A percentile compares a stretch with the other conserved stretches of the same genome.
These are phyloP conservation scores for Centroberyx gerrardi DNA, from an alignment of 2,797 vertebrate species.

Conservation along the genomic window DNA sequence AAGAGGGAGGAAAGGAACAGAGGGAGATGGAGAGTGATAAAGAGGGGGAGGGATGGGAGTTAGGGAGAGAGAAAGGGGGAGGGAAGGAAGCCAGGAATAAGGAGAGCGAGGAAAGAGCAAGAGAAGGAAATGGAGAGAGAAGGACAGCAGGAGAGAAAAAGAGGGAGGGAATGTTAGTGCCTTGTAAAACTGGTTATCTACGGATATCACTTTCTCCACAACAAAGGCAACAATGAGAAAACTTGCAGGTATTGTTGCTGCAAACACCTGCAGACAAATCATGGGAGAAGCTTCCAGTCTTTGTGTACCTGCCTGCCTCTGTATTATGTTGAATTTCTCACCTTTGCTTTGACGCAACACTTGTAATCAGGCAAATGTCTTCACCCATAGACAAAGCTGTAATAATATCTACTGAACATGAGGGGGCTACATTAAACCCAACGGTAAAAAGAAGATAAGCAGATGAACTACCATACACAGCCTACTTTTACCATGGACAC, in stretches of 20 bases:
- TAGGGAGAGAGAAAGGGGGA: conserved; percentile 41
- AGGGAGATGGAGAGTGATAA: conserved; percentile 14
- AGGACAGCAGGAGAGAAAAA: conserved; percentile 2
- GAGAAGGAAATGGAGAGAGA: not conserved
- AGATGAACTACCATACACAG: not conserved
- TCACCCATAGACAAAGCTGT: conserved; percentile 11
- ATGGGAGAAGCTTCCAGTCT: conserved; percentile 42
- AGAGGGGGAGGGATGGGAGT: not conserved
- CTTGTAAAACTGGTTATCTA: conserved; percentile 50
- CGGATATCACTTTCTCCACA: conserved; percentile 58
- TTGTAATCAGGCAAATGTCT: conserved; percentile 14
- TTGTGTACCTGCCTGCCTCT: conserved; percentile 43
- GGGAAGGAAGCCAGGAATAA: conserved; percentile 75
- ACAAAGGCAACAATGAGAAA: conserved; percentile 54
- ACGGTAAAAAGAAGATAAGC: not conserved
- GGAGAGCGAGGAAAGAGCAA: conserved; percentile 1
- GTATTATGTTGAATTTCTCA: conserved; percentile 52
- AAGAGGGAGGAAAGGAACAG: conserved; percentile 50
- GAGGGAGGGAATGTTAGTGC: conserved; percentile 36
- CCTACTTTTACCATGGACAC: not conserved
- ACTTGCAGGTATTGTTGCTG: conserved; percentile 36
- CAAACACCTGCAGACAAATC: conserved; percentile 60
- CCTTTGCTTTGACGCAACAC: conserved; percentile 28
- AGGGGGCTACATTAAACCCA: conserved; percentile 4
- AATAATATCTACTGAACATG: not conserved